Conservation (phyloP, 2,113 vertebrate genomes). For the Gymnocephalus cernua region DNA sequence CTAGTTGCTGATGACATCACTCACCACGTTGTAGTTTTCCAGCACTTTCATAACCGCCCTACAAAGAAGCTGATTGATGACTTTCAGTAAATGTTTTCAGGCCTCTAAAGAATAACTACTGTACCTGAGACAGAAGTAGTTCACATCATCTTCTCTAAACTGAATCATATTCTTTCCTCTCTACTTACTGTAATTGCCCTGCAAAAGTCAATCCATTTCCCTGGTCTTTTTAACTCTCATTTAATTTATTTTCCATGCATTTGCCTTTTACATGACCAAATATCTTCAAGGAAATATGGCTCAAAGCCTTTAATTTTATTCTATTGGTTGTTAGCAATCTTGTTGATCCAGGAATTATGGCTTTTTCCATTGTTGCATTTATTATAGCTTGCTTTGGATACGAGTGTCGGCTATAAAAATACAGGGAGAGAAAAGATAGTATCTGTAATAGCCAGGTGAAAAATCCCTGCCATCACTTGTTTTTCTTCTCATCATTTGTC, state of each 20-base stretch:
- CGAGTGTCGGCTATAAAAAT: slow-evolving; percentile 39
- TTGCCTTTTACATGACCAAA: slow-evolving; percentile 35
- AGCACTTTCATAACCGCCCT: not conserved
- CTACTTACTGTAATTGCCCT: slow-evolving; percentile 30
- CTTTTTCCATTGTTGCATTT: slow-evolving; percentile 58
- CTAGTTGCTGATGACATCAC: slow-evolving; percentile 30
- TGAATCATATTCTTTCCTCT: slow-evolving; percentile 15
- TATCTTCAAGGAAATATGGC: slow-evolving; percentile 28
- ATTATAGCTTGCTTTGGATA: slow-evolving; percentile 49
- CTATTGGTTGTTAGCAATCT: slow-evolving; percentile 42
- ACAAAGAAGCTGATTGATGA: slow-evolving; percentile 24
- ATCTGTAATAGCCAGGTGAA: slow-evolving; percentile 5
- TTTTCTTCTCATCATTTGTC: slow-evolving; percentile 31
- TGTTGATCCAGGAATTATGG: slow-evolving; percentile 47
- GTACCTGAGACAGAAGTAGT: slow-evolving; percentile 29
- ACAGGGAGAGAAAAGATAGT: slow-evolving; percentile 19
- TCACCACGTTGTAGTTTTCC: slow-evolving; percentile 15
- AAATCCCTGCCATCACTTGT: slow-evolving; percentile 31
- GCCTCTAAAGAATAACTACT: not conserved
- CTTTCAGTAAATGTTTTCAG: slow-evolving; percentile 25
- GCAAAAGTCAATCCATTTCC: slow-evolving; percentile 37
- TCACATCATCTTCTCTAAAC: slow-evolving; percentile 18
- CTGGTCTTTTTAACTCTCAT: slow-evolving; percentile 18
- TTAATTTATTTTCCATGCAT: slow-evolving; percentile 55
- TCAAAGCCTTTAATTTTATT: slow-evolving; percentile 48